phyloP scores from a whole-genome alignment of 2,797 vertebrate species.

The Champsocephalus gunnari region DNA sequence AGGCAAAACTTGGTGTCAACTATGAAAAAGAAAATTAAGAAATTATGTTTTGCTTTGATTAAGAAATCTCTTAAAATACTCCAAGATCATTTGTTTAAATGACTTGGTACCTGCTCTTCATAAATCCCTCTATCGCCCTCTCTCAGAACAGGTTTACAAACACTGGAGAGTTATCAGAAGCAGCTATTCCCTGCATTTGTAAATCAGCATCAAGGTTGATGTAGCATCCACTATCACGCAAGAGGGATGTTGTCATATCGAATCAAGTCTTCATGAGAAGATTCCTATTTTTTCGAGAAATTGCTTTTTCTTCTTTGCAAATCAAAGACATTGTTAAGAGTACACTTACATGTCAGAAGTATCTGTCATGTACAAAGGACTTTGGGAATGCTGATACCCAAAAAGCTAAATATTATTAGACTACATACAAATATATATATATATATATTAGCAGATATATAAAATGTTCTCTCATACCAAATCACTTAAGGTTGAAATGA shows the following conservation, averaged over 20 bases:
- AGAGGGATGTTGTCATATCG: slow-evolving; percentile 10
- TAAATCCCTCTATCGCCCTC: slow-evolving; percentile 46
- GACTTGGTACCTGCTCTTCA: slow-evolving; percentile 37
- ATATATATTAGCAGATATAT: slow-evolving; percentile 24
- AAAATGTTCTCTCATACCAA: slow-evolving; percentile 24
- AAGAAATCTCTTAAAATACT: slow-evolving; percentile 32
- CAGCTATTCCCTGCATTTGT: slow-evolving; percentile 49
- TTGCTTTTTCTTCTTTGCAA: slow-evolving; percentile 11
- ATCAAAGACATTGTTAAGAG: slow-evolving; percentile 33
- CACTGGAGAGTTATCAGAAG: slow-evolving; percentile 52
- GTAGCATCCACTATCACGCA: slow-evolving; percentile 4
- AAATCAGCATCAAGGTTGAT: slow-evolving; percentile 20
- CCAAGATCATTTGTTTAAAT: slow-evolving; percentile 9
- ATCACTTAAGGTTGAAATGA: slow-evolving; percentile 36
- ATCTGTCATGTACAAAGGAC: not conserved
- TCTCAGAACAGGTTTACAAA: slow-evolving; percentile 48
- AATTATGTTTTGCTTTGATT: slow-evolving; percentile 58
- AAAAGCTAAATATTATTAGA: slow-evolving; percentile 26
- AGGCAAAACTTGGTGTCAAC: slow-evolving; percentile 37
- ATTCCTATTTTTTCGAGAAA: slow-evolving; percentile 24
- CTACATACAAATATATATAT: not conserved
- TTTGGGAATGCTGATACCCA: slow-evolving; percentile 6
- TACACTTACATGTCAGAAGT: slow-evolving; percentile 39
- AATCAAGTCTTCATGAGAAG: slow-evolving; percentile 14
- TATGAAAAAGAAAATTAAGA: slow-evolving; percentile 43